Evolutionary conservation across 2,888 invertebrate species (phyloP).

Genomic region (Drosophila nigricruria): DNA sequence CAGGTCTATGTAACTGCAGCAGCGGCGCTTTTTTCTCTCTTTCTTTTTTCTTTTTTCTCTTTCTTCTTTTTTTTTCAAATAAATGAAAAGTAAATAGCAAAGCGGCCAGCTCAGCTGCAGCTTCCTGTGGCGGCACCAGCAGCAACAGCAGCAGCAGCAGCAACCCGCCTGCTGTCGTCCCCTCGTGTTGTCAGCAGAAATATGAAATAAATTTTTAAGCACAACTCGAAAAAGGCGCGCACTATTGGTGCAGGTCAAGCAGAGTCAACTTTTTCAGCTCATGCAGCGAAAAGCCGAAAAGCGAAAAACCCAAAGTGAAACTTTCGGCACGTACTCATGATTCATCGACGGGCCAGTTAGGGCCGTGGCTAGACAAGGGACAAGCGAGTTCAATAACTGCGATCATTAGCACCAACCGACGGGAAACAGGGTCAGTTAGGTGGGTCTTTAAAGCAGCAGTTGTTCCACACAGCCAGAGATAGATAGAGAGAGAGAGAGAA

Average conservation of each 20-base stretch:
- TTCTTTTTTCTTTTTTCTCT: neutral
- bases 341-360: conserved; percentile 56
- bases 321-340: conserved; percentile 65
- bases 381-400: conserved; percentile 56
- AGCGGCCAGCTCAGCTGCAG: conserved; percentile 40
- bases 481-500: neutral
- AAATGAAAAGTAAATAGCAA: conserved; percentile 76
- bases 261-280: conserved; percentile 44
- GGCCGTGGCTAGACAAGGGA: conserved; percentile 6
- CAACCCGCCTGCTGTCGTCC: too few relatives aligned
- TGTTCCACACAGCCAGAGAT: neutral
- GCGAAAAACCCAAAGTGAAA: conserved; percentile 36
- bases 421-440: conserved; percentile 10
- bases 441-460: conserved; percentile 24
- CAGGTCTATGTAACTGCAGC: conserved; percentile 38
- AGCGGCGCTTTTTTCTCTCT: conserved; percentile 47
- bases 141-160: too few relatives aligned
- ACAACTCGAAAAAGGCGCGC: conserved; percentile 26
- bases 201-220: conserved; percentile 64
- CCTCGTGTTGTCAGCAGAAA: conserved; percentile 63
- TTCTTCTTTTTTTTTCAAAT: conserved; percentile 31
- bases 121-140: conserved; percentile 2
- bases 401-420: conserved; percentile 44
- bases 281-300: conserved; percentile 32
- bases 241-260: conserved; percentile 55